Evolutionary conservation across 2,888 invertebrate species (phyloP).

Genomic region (Anodontia alba): DNA sequence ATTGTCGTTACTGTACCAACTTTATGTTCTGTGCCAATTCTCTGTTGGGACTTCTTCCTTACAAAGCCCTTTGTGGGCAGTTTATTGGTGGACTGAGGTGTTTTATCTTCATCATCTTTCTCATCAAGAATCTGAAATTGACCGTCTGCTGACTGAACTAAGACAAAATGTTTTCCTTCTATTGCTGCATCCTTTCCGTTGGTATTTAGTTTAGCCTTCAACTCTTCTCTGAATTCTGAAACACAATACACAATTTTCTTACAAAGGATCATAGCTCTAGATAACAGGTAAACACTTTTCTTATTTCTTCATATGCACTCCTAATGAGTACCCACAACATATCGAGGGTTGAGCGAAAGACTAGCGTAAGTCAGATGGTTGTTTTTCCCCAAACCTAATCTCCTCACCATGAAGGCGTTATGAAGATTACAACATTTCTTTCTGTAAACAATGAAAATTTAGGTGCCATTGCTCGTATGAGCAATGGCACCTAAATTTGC

Average conservation of each 20-base stretch:
- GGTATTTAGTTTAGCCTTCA: neutral
- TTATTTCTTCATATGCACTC: too few species aligned
- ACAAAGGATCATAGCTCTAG: too few species aligned
- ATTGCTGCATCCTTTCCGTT: neutral
- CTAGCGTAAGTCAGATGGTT: too few species aligned
- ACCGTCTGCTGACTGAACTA: conserved; percentile 17
- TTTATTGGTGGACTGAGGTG: neutral
- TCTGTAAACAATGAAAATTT: too few species aligned
- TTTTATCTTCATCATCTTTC: neutral
- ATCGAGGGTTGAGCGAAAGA: too few species aligned
- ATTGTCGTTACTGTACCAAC: neutral
- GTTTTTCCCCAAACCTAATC: too few species aligned
- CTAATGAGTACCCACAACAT: too few species aligned
- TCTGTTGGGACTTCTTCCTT: conserved; percentile 39
- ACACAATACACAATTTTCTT: neutral
- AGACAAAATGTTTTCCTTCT: conserved; percentile 9
- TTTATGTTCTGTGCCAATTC: neutral
- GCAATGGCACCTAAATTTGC: too few species aligned
- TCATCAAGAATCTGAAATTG: conserved; percentile 25
- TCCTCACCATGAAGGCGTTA: too few species aligned
- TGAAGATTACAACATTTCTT: too few species aligned
- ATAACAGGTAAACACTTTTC: too few species aligned
- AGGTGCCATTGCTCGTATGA: too few species aligned
- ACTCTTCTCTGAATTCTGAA: neutral
- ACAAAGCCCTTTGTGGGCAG: conserved; percentile 61